These are phyloP conservation scores for Plumapathes pennacea DNA, from an alignment of 92 coral and sea anemone species.

Conservation along the genomic window DNA sequence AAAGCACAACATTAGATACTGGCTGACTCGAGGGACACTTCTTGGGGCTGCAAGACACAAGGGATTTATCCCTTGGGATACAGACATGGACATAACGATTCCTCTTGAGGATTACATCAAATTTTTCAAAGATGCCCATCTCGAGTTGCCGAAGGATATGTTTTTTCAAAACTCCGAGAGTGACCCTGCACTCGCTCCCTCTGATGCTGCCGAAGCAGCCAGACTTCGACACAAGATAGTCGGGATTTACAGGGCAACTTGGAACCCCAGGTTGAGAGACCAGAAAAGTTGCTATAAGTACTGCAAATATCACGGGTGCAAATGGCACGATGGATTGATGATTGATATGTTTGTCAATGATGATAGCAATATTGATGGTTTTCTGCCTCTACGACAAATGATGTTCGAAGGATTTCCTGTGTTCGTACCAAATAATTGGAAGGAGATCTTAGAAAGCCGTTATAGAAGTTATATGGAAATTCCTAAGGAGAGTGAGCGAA, in stretches of 20 bases:
- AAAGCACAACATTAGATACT: constrained; percentile 51
- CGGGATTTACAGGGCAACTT: constrained; percentile 47
- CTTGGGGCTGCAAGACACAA: constrained; percentile 76
- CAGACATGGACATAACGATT: constrained; percentile 56
- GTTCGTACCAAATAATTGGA: constrained; percentile 62
- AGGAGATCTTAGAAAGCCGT: constrained; percentile 11
- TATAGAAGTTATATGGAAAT: constrained; percentile 57
- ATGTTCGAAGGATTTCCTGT: constrained; percentile 70
- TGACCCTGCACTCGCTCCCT: constrained; percentile 53
- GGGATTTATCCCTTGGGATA: constrained; percentile 84
- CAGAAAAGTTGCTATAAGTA: constrained; percentile 62
- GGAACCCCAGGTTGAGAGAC: constrained; percentile 66
- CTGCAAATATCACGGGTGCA: constrained; percentile 41
- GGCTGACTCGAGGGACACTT: constrained; percentile 64
- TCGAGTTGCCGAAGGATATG: constrained; percentile 56
- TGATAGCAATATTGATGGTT: not conserved
- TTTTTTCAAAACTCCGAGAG: constrained; percentile 67
- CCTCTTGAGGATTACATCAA: constrained; percentile 53
- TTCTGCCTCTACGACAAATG: constrained; percentile 55
- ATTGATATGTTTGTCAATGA: constrained; percentile 49
- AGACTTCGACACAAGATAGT: constrained; percentile 23
- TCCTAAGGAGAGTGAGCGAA: constrained; percentile 27
- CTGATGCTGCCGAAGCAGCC: constrained; percentile 1
- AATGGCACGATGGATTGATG: constrained; percentile 69
- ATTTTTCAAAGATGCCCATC: constrained; percentile 47